Evolutionary conservation across 2,113 vertebrate genomes (phyloP).

Genomic region (Equus przewalskii): DNA sequence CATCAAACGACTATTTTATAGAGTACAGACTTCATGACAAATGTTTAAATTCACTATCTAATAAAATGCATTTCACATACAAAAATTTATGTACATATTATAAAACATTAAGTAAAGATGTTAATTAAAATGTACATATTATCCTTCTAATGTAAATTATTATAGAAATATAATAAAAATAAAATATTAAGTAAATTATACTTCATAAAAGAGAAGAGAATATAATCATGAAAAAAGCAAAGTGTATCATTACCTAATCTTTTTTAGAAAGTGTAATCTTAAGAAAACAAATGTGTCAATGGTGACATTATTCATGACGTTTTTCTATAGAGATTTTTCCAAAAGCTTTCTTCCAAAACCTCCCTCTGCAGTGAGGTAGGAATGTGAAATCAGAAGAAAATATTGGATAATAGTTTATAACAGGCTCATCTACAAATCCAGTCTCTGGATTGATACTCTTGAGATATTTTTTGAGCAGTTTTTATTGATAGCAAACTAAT

Average conservation of each 20-base stretch:
- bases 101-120: background rate
- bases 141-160: background rate
- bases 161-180: background rate
- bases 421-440: background rate
- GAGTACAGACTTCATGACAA: background rate
- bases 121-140: slow-evolving; percentile 3
- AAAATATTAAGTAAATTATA: slow-evolving; percentile 7
- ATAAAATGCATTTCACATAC: slow-evolving; percentile 46
- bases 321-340: slow-evolving; percentile 31
- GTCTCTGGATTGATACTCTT: slow-evolving; percentile 37
- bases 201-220: background rate
- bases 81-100: slow-evolving; percentile 26
- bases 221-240: slow-evolving; percentile 32
- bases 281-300: background rate
- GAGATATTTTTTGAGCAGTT: slow-evolving; percentile 53
- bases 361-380: background rate
- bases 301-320: background rate
- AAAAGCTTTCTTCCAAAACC: background rate
- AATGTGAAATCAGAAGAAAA: slow-evolving; percentile 40
- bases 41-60: slow-evolving; percentile 45
- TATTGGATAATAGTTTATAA: background rate
- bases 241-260: background rate
- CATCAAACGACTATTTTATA: background rate
- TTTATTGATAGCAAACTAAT: slow-evolving; percentile 25
- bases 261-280: slow-evolving; percentile 29